These are phyloP conservation scores for Avahi laniger DNA, from an alignment of 2,797 vertebrate genomes.

Conservation along the genomic window DNA sequence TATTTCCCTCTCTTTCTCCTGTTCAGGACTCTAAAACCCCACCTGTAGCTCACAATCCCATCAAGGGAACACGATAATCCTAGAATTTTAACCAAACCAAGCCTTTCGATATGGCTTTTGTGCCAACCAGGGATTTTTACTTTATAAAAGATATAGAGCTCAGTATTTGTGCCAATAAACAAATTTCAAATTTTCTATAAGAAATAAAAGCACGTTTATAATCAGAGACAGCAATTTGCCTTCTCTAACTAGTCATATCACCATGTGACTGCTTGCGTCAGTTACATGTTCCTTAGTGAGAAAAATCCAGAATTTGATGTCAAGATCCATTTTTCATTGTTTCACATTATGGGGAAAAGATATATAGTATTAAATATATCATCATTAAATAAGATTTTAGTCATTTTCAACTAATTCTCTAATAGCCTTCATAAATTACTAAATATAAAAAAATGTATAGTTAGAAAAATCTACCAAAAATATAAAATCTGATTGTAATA, in stretches of 20 bases:
- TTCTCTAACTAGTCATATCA: background rate
- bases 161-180: background rate
- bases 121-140: background rate
- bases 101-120: background rate
- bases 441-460: background rate
- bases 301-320: background rate
- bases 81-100: background rate
- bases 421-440: background rate
- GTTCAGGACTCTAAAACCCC: background rate
- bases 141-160: background rate
- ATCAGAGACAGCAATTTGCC: background rate
- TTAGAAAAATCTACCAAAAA: background rate
- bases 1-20: no score
- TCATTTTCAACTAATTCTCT: background rate
- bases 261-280: background rate
- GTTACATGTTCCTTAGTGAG: background rate
- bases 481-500: background rate
- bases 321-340: background rate
- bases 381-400: background rate
- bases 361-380: background rate
- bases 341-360: no score
- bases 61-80: background rate
- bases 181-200: background rate
- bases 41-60: no score
- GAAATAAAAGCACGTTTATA: background rate